phyloP scores from a whole-genome alignment of 2,888 invertebrate species.

The Autographa gamma region DNA sequence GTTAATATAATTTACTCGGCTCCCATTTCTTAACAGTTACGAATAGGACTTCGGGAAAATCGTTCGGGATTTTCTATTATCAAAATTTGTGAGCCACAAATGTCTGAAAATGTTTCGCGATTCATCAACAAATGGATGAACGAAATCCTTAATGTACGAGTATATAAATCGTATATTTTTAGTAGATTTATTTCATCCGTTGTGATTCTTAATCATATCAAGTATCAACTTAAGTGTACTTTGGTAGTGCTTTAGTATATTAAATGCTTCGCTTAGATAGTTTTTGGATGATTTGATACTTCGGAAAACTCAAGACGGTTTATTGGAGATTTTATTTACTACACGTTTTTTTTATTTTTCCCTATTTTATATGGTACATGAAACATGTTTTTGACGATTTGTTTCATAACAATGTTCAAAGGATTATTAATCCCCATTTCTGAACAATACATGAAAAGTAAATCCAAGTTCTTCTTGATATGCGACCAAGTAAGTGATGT shows the following conservation, averaged over 20 bases:
- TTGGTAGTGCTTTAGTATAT: background rate
- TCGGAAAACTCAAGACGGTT: background rate
- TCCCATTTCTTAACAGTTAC: conserved; percentile 33
- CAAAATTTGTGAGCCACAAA: conserved; percentile 29
- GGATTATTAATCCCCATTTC: too few species aligned
- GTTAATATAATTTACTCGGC: conserved; percentile 37
- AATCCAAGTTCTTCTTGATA: too few species aligned
- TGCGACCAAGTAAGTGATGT: too few species aligned
- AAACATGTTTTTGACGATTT: too few species aligned
- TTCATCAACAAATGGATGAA: conserved; percentile 62
- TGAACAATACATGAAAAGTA: too few species aligned
- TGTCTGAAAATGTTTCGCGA: conserved; percentile 50
- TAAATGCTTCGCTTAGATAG: background rate
- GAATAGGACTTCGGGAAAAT: conserved; percentile 18
- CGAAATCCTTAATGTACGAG: conserved; percentile 21
- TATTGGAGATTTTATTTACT: background rate
- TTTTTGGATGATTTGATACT: background rate
- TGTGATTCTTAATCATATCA: conserved; percentile 1
- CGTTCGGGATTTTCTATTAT: conserved; percentile 30
- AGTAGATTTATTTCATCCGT: background rate
- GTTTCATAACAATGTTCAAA: too few species aligned
- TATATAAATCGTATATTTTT: background rate
- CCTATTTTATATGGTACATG: too few species aligned
- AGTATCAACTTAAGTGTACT: conserved; percentile 1
- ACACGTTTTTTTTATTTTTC: too few species aligned